Evolutionary conservation across 2,113 vertebrate genomes (phyloP).

Genomic region (Chrysochloris asiatica): DNA sequence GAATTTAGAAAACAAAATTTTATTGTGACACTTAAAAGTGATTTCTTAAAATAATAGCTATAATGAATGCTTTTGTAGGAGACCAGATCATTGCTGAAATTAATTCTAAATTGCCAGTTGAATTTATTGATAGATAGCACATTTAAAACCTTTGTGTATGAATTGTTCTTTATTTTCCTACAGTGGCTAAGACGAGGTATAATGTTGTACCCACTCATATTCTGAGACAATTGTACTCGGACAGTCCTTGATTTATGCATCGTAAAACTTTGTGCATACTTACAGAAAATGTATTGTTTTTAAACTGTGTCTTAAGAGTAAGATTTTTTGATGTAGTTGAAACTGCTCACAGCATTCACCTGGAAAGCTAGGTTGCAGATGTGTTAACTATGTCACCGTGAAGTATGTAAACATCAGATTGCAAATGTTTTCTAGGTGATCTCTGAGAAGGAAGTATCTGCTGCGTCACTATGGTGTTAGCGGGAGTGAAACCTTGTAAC

Average conservation of each 20-base stretch:
- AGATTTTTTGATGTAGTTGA: conserved; percentile 8
- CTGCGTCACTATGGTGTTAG: conserved; percentile 26
- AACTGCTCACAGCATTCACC: neutral
- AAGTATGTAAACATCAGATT: conserved; percentile 23
- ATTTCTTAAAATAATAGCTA: neutral
- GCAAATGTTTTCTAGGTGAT: conserved; percentile 57
- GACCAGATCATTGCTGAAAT: conserved; percentile 13
- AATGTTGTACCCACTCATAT: neutral
- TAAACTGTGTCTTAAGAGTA: neutral
- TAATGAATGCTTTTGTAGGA: conserved; percentile 30
- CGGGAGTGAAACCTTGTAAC: conserved; percentile 47
- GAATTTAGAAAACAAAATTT: conserved; percentile 40
- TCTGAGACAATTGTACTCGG: neutral
- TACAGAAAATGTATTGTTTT: neutral
- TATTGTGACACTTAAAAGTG: conserved; percentile 31
- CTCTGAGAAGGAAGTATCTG: conserved; percentile 29
- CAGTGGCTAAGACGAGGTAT: neutral
- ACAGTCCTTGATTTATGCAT: neutral
- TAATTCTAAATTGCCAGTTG: neutral
- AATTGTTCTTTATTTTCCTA: neutral
- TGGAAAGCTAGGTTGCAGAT: conserved; percentile 56
- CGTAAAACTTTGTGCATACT: neutral
- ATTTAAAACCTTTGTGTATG: conserved; percentile 8
- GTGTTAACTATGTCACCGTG: conserved; percentile 28
- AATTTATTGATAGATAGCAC: conserved; percentile 30